These are phyloP conservation scores for Rhamnusium bicolor DNA, from an alignment of 2,888 invertebrate species.

Conservation along the genomic window DNA sequence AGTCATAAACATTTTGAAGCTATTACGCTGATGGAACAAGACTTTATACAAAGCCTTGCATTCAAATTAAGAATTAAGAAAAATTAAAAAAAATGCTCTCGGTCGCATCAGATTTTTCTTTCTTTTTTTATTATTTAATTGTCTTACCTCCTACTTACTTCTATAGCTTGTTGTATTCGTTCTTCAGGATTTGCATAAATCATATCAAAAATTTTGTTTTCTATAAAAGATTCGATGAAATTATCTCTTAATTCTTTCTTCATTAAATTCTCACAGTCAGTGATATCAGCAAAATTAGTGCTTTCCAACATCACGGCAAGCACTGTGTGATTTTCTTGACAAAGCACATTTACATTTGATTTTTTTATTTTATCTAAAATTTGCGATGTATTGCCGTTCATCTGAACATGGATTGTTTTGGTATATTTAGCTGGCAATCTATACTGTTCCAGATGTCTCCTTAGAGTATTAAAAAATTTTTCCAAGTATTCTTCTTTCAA, in stretches of 20 bases:
- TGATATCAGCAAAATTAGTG: constrained; percentile 36
- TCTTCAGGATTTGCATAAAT: constrained; percentile 32
- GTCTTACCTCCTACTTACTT: constrained; percentile 46
- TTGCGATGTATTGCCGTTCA: constrained; percentile 49
- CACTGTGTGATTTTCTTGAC: not conserved
- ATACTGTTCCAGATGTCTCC: constrained; percentile 39
- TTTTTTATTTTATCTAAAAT: constrained; percentile 33
- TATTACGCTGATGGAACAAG: too few species aligned
- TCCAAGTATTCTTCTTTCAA: constrained; percentile 37
- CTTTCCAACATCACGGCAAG: constrained; percentile 29
- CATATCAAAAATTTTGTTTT: constrained; percentile 27
- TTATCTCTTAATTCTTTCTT: constrained; percentile 29
- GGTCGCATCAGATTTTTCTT: too few species aligned
- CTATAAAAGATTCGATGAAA: constrained; percentile 33
- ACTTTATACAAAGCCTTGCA: too few species aligned
- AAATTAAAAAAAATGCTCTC: too few species aligned
- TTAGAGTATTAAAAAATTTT: constrained; percentile 36
- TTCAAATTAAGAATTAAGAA: too few species aligned
- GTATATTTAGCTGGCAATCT: constrained; percentile 22
- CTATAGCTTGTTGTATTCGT: constrained; percentile 38
- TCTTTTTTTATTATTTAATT: not conserved
- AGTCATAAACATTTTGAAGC: too few species aligned
- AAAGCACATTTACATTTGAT: not conserved
- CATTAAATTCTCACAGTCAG: constrained; percentile 33
- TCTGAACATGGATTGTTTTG: constrained; percentile 34